phyloP scores from a whole-genome alignment of 2,797 vertebrate species.

The Botia almorhae region DNA sequence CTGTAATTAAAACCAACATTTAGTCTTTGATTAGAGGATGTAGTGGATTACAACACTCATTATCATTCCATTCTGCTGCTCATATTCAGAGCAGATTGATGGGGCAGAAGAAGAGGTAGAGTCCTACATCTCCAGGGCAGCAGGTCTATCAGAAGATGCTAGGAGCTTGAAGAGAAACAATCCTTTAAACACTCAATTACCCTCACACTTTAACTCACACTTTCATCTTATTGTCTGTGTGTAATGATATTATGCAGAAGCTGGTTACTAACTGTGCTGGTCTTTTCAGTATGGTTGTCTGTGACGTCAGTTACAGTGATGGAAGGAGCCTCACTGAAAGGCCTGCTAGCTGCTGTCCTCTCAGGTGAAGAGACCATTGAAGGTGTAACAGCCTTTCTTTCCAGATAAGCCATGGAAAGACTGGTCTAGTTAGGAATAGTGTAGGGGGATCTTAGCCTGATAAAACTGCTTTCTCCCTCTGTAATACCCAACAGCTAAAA shows the following conservation, averaged over 20 bases:
- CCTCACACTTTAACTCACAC: too few species aligned
- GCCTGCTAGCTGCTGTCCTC: constrained; percentile 19
- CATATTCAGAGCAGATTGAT: constrained; percentile 66
- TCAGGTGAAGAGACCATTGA: constrained; percentile 64
- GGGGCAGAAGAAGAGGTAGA: constrained; percentile 44
- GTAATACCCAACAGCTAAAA: constrained; percentile 97
- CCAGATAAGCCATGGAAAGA: constrained; percentile 93
- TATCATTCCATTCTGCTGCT: constrained; percentile 74
- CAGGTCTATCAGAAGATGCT: constrained; percentile 4
- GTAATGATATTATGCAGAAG: too few species aligned
- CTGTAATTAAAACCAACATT: constrained; percentile 80
- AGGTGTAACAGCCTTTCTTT: constrained; percentile 83
- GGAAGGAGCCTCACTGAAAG: constrained; percentile 33
- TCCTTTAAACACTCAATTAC: too few species aligned
- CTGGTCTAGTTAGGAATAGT: constrained; percentile 93
- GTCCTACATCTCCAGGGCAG: constrained; percentile 16
- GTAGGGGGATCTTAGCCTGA: constrained; percentile 90
- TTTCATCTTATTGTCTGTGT: too few species aligned
- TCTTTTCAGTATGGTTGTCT: background rate
- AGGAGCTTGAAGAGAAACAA: background rate
- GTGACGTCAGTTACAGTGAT: background rate
- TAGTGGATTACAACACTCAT: constrained; percentile 77
- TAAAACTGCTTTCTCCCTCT: constrained; percentile 91
- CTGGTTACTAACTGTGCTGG: too few species aligned
- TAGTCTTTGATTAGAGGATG: constrained; percentile 74